Percentiles rank a stretch among this genome's conserved stretches.
These are phyloP conservation scores for Philhelius pedissequus DNA, from an alignment of 2,888 invertebrate species.

Conservation along the genomic window DNA sequence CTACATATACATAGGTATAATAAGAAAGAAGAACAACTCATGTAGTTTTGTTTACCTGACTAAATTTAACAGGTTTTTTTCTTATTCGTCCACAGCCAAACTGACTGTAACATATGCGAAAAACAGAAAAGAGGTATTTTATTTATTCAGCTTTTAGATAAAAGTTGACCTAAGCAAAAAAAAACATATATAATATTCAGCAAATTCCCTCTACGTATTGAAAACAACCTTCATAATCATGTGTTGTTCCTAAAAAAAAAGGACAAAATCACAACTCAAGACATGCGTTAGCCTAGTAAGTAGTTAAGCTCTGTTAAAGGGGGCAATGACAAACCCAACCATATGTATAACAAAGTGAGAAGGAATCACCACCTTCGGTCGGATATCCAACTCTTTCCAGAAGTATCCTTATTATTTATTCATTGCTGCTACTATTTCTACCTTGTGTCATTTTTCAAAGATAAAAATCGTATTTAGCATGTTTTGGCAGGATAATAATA, in stretches of 20 bases:
- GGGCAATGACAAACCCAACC: neutral
- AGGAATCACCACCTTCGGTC: neutral
- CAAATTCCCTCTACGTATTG: neutral
- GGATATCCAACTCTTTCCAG: neutral
- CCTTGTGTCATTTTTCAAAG: constrained; percentile 45
- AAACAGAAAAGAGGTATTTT: neutral
- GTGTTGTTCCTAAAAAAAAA: neutral
- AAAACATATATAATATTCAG: neutral
- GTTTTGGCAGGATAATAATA: constrained; percentile 63
- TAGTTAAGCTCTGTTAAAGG: neutral
- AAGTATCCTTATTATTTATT: constrained; percentile 39
- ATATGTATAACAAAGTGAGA: neutral
- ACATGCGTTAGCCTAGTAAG: neutral
- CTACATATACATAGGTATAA: neutral
- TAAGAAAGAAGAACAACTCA: neutral
- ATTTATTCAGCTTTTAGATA: constrained; percentile 19
- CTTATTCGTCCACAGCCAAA: neutral
- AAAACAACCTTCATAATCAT: neutral
- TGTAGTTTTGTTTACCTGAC: constrained; percentile 1
- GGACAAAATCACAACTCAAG: constrained; percentile 11
- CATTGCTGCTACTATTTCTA: constrained; percentile 28
- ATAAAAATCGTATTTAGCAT: constrained; percentile 61
- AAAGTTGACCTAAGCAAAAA: neutral
- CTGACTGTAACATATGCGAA: neutral
- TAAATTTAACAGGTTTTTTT: neutral